Conservation (phyloP, 2,888 invertebrate genomes). For the Oscheius sp. region DNA sequence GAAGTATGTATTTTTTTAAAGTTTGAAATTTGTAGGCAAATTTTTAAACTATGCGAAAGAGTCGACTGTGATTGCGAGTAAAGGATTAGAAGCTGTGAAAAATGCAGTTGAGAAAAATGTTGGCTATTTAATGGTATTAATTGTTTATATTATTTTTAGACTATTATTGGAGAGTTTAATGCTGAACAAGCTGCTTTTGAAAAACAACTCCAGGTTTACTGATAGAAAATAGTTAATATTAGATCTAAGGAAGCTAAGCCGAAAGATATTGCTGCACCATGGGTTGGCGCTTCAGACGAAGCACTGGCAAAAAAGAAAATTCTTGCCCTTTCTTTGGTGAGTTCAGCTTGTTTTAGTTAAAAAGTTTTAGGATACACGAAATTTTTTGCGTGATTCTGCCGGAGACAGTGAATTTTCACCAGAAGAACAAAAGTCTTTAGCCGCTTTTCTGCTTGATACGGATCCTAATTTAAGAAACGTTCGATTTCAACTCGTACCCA, state of each 20-base stretch:
- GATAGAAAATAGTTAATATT: too few species aligned
- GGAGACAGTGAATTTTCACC: constrained; percentile 81
- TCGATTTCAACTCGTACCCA: constrained; percentile 98
- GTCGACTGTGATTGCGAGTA: constrained; percentile 44
- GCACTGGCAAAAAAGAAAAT: constrained; percentile 93
- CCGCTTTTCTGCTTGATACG: constrained; percentile 90
- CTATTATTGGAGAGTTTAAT: constrained; percentile 93
- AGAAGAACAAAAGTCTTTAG: constrained; percentile 79
- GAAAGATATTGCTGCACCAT: constrained; percentile 80
- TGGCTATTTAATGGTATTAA: too few species aligned
- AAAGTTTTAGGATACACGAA: constrained; percentile 84
- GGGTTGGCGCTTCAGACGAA: constrained; percentile 94
- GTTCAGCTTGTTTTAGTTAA: constrained; percentile 67
- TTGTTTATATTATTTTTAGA: constrained; percentile 76
- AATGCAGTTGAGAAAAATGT: constrained; percentile 49
- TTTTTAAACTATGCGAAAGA: constrained; percentile 55
- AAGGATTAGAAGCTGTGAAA: constrained; percentile 50
- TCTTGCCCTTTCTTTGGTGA: constrained; percentile 86
- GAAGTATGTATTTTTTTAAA: background rate
- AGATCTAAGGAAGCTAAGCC: constrained; percentile 65
- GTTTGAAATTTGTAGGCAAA: constrained; percentile 29
- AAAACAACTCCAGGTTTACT: constrained; percentile 85
- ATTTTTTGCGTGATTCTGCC: constrained; percentile 95
- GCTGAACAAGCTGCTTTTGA: constrained; percentile 96
- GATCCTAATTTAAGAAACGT: constrained; percentile 96